phyloP scores from a whole-genome alignment of 2,113 vertebrate genomes.

The Vulpes vulpes region DNA sequence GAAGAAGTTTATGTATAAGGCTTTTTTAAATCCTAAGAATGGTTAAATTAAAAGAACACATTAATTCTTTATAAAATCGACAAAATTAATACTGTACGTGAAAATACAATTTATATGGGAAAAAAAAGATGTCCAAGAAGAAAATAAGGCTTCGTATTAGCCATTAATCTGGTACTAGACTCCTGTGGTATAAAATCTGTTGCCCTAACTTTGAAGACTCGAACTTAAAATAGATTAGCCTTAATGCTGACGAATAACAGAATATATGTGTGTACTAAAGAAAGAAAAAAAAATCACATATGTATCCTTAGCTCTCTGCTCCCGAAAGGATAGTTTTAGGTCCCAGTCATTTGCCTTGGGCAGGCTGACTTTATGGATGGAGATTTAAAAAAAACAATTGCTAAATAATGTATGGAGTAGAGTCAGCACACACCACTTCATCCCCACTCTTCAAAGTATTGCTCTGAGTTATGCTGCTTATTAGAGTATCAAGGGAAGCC shows the following conservation, averaged over 20 bases:
- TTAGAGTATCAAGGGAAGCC: background rate
- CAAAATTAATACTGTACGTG: background rate
- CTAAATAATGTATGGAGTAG: slow-evolving; percentile 14
- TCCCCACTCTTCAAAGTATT: background rate
- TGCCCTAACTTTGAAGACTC: slow-evolving; percentile 1
- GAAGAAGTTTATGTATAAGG: background rate
- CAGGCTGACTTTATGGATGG: background rate
- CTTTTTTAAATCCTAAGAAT: background rate
- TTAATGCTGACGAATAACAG: background rate
- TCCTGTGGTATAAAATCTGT: background rate
- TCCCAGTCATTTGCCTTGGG: background rate
- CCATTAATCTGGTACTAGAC: background rate
- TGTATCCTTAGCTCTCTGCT: background rate
- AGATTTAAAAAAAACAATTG: background rate
- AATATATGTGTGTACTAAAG: background rate
- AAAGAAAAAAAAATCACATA: background rate
- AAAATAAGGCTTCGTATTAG: background rate
- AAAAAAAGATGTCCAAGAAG: background rate
- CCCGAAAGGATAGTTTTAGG: background rate
- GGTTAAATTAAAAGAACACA: background rate
- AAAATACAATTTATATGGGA: background rate
- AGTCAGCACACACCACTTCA: background rate
- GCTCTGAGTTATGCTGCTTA: background rate
- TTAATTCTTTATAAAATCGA: background rate
- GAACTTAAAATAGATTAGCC: background rate